Conservation (phyloP, 2,888 invertebrate genomes). For the Dilophus febrilis region DNA sequence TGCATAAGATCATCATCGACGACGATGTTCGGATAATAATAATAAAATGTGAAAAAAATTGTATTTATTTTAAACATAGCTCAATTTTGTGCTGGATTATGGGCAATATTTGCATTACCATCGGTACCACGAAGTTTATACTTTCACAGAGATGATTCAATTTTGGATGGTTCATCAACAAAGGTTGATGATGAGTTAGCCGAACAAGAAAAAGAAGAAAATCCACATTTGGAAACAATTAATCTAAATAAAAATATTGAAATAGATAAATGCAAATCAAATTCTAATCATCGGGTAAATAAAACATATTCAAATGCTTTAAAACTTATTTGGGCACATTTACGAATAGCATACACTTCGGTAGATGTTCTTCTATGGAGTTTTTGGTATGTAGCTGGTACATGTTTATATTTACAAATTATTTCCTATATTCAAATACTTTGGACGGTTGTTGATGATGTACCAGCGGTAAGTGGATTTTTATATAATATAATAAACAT, state of each 20-base stretch:
- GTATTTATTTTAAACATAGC: constrained; percentile 29
- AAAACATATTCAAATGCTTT: constrained; percentile 10
- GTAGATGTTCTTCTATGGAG: constrained; percentile 53
- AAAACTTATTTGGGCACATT: constrained; percentile 38
- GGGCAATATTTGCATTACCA: constrained; percentile 42
- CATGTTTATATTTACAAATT: constrained; percentile 55
- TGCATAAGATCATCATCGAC: too few relatives aligned
- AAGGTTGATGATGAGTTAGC: too few relatives aligned
- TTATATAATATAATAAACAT: too few relatives aligned
- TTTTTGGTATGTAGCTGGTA: constrained; percentile 56
- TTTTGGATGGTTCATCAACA: constrained; percentile 2
- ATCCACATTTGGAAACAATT: too few relatives aligned
- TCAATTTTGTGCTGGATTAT: constrained; percentile 39
- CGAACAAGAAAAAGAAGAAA: too few relatives aligned
- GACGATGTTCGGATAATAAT: too few relatives aligned
- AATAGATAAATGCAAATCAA: neutral
- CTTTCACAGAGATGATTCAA: constrained; percentile 32
- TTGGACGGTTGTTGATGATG: constrained; percentile 39
- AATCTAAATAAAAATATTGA: neutral
- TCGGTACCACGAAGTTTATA: constrained; percentile 44
- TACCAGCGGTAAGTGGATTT: constrained; percentile 17
- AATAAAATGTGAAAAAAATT: too few relatives aligned
- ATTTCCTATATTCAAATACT: constrained; percentile 53
- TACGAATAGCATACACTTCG: constrained; percentile 40
- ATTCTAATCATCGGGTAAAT: neutral